Base-by-base conservation (phyloP, 2,797 vertebrate genomes). In the Setipinna tenuifilis region DNA sequence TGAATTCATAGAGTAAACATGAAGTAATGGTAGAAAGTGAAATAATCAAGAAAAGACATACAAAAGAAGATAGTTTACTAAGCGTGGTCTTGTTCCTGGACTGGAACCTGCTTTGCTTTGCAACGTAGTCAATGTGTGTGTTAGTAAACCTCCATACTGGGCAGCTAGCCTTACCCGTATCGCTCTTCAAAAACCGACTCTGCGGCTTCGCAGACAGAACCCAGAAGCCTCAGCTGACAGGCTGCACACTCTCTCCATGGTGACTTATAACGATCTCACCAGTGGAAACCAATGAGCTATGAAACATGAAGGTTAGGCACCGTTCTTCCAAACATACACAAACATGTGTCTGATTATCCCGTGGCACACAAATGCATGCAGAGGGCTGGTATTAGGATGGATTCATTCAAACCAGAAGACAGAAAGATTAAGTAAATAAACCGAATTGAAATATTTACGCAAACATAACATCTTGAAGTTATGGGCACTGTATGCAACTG, bases 311-410 rank as follows among this genome's bases (percentile, higher is more conserved):
- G 84, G 86, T 87, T 87, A 46, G 88, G 87, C 90, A 87, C 78
- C 48, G 87, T 89, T 71, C 28, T 58, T 81, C 84, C 78, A 88
- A 92, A 93, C 28, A 86, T 93, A 92, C 84, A 94, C 91, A 93
- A 93, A 91, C 93, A 92, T 75, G 88, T 87, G 85, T 91, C 90
- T 94, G 92, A 93, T 93, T 93, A 91, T 90, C 85, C 92, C 92
- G 88, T 78, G 88, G 28, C 50, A 48, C 31, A 58, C 25, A 71
- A 16, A 82, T 11, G 6, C 19, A 44, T 25, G 21, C 58, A n/a
- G 17, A 44, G 21, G 17, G 35, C 16, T 41, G 71, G 71, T 19
- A 44, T 41, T 78, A 7, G 16, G 5, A 78, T 11, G 9, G 35
- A 44, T 78, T 78, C 35, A 78, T 44, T 78, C 31, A 35, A 78